Evolutionary conservation across 2,113 vertebrate species (phyloP), one percentile per base, ranked within the genome.

Genomic region (Callipepla californica): DNA sequence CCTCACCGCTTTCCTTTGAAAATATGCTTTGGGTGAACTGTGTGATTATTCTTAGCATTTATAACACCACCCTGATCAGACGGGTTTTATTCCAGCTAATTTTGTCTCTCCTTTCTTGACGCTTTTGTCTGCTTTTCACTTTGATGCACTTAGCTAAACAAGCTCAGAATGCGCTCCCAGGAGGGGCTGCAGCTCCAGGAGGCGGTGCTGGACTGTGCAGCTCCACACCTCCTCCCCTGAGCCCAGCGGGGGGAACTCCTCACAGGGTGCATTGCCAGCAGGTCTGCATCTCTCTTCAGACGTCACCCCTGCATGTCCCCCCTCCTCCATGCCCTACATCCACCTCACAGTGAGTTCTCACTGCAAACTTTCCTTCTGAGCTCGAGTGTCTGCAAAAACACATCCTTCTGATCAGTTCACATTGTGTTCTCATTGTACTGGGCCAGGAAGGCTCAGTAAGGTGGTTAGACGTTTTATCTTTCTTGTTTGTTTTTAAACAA

Each of bases 1-100:
- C 92, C 85, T 91, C 85, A 59, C 69, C 81, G 20, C 63, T 92
- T 94, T 88, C 57, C 88, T 95, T 96, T 95, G 95, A 96, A 94
- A 95, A 92, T 26, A 77, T 50, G 90, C 55, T 75, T 93, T 92
- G 92, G 69, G 77, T 47, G 45, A 82, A 55, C 82, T 94, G 14
- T 70, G 19, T 77, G 85, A 74, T 94, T 96, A 87, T 88, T 92
- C 55, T 80, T 66, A 70, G 61, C 17, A 63, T 94, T 93, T 94
- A 70, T 88, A 84, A 88, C 88, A 47, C 75, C 28, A 83, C 68
- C 42, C 76, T 63, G 61, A 74, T 85, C 85, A 90, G 79, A 62
- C 38, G 83, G 50, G 79, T 85, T 93, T 93, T 85, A 77, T 93
- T 36, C n/a, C 61, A 69, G 81, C n/a, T 92, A 85, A 93, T 95